A percentile compares a stretch with the other conserved stretches of the same genome.
Evolutionary conservation across 2,888 invertebrate species (phyloP).

Genomic region (Fragum whitleyi): DNA sequence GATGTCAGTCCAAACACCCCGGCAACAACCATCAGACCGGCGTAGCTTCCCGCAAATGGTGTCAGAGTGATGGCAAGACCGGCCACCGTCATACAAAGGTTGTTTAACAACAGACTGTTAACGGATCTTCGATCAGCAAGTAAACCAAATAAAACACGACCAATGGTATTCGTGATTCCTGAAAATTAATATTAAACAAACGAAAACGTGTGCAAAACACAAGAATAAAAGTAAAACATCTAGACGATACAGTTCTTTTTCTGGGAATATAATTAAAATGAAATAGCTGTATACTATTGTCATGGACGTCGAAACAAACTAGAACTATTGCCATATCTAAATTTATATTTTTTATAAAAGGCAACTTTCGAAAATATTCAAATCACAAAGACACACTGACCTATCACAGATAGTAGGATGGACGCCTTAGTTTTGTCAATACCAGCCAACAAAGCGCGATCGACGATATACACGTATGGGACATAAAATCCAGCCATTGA

Average conservation of each 20-base stretch:
- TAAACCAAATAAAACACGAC: constrained; percentile 95
- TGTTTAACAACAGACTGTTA: constrained; percentile 95
- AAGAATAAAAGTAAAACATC: too few relatives aligned
- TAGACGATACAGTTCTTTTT: too few relatives aligned
- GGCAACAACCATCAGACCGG: constrained; percentile 92
- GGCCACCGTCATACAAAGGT: constrained; percentile 93
- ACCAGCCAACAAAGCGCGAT: constrained; percentile 73
- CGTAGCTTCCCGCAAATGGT: constrained; percentile 93
- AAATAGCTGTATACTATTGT: too few relatives aligned
- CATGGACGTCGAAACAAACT: too few relatives aligned
- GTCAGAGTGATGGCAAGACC: constrained; percentile 93
- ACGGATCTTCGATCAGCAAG: constrained; percentile 90
- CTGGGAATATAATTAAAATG: too few relatives aligned
- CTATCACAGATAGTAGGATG: constrained; percentile 85
- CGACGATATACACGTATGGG: constrained; percentile 82
- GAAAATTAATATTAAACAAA: constrained; percentile 9
- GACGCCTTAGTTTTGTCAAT: constrained; percentile 85
- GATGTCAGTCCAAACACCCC: constrained; percentile 93
- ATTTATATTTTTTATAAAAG: too few relatives aligned
- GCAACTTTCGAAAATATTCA: too few relatives aligned
- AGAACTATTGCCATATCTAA: too few relatives aligned
- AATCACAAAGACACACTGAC: too few relatives aligned
- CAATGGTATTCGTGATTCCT: constrained; percentile 95
- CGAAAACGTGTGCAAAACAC: neutral
- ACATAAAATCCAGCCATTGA: constrained; percentile 83